phyloP scores from a whole-genome alignment of 2,797 vertebrate genomes.

The Graptemys geographica region DNA sequence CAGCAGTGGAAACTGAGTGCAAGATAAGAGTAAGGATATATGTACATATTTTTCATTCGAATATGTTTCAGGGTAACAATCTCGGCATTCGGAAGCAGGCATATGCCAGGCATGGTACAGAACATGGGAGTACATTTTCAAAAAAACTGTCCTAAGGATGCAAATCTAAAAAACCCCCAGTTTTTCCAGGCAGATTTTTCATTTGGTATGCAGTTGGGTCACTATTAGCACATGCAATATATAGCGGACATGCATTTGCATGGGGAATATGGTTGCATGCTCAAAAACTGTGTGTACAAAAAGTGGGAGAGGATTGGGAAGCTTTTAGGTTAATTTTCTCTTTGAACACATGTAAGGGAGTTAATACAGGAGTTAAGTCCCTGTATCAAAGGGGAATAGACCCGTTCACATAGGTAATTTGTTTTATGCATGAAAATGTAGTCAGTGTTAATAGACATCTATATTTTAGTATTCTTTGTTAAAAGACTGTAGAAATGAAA shows the following conservation, averaged over 20 bases:
- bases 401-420: neutral
- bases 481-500: neutral
- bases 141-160: slow-evolving; percentile 7
- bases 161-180: neutral
- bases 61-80: neutral
- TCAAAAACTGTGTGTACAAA: neutral
- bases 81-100: neutral
- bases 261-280: neutral
- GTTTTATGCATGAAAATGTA: neutral
- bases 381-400: slow-evolving; percentile 36
- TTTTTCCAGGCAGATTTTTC: neutral
- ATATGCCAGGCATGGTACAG: neutral
- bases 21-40: neutral
- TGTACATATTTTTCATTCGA: fast-evolving
- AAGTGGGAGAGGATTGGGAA: neutral
- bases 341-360: neutral
- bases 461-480: neutral
- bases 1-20: slow-evolving; percentile 32
- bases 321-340: neutral
- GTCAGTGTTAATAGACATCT: fast-evolving
- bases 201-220: neutral
- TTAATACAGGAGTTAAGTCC: slow-evolving; percentile 1
- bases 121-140: slow-evolving; percentile 9
- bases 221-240: neutral
- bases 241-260: neutral